Conservation (phyloP, 1,140 invertebrate species). For the Cydia fagiglandana region DNA sequence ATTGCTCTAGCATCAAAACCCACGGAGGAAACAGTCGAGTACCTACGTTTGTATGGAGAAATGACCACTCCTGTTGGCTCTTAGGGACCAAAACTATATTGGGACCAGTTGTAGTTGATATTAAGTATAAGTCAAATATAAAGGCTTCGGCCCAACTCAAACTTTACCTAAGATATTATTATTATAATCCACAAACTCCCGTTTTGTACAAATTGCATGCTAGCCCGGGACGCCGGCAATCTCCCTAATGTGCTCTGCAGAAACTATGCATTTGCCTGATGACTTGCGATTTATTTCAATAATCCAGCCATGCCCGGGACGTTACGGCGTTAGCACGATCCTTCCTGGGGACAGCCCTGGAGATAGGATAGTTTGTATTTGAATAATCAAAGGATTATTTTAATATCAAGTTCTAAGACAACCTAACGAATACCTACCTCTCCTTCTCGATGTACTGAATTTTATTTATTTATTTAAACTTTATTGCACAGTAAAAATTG, state of each 20-base stretch:
- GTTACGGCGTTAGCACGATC: slow-evolving; percentile 38
- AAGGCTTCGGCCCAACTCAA: background rate
- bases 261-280: slow-evolving; percentile 58
- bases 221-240: slow-evolving; percentile 45
- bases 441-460: too few species aligned
- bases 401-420: background rate
- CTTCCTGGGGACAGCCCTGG: background rate
- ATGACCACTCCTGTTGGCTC: too few species aligned
- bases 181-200: slow-evolving; percentile 25
- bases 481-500: too few species aligned
- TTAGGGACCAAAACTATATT: too few species aligned
- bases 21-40: too few species aligned
- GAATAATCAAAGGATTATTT: background rate
- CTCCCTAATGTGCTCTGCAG: slow-evolving; percentile 48
- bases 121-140: too few species aligned
- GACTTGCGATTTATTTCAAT: slow-evolving; percentile 63
- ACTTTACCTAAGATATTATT: background rate
- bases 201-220: slow-evolving; percentile 19
- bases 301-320: slow-evolving; percentile 40
- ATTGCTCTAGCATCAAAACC: too few species aligned
- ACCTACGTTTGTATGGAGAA: too few species aligned
- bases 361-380: background rate
- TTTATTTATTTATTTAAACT: too few species aligned
- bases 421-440: background rate
- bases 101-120: too few species aligned